Evolutionary conservation across 1,140 invertebrate genomes (phyloP).

Genomic region (Adelges cooleyi): DNA sequence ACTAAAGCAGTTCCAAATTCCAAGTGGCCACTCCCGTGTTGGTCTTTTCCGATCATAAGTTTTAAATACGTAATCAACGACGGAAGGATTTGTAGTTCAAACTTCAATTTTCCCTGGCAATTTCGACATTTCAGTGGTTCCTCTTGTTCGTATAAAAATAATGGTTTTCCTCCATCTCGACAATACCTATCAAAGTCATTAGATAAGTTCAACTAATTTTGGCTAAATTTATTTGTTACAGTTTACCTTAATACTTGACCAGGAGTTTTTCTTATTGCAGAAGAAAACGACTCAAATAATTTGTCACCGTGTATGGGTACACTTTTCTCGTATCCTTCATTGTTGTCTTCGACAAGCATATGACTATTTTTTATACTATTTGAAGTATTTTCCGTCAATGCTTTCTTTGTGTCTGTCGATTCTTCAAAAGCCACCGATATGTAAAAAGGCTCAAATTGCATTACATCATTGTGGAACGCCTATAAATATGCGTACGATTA

Average conservation of each 20-base stretch:
- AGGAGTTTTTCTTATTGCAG: slow-evolving; percentile 59
- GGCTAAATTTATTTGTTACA: too few relatives aligned
- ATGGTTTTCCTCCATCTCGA: slow-evolving; percentile 48
- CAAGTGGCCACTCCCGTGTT: slow-evolving; percentile 40
- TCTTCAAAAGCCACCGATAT: slow-evolving; percentile 18
- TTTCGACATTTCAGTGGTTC: slow-evolving; percentile 48
- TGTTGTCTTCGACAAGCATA: slow-evolving; percentile 30
- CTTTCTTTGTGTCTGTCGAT: background rate
- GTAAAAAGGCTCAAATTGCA: slow-evolving; percentile 6
- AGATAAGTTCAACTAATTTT: too few relatives aligned
- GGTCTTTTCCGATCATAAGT: slow-evolving; percentile 40
- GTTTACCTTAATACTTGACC: slow-evolving; percentile 65
- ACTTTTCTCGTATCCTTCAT: slow-evolving; percentile 65
- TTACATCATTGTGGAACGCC: background rate
- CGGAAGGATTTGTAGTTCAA: slow-evolving; percentile 71
- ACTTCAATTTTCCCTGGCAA: slow-evolving; percentile 57
- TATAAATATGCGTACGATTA: too few relatives aligned
- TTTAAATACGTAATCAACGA: slow-evolving; percentile 58
- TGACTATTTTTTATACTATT: background rate
- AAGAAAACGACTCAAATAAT: slow-evolving; percentile 66
- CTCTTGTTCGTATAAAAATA: slow-evolving; percentile 49
- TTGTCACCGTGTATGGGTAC: slow-evolving; percentile 65
- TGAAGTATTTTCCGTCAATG: background rate
- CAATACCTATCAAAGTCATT: slow-evolving; percentile 47
- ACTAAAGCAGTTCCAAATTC: slow-evolving; percentile 73